These are phyloP conservation scores for Pseudopipra pipra DNA, from an alignment of 2,113 vertebrate genomes.

Conservation along the genomic window DNA sequence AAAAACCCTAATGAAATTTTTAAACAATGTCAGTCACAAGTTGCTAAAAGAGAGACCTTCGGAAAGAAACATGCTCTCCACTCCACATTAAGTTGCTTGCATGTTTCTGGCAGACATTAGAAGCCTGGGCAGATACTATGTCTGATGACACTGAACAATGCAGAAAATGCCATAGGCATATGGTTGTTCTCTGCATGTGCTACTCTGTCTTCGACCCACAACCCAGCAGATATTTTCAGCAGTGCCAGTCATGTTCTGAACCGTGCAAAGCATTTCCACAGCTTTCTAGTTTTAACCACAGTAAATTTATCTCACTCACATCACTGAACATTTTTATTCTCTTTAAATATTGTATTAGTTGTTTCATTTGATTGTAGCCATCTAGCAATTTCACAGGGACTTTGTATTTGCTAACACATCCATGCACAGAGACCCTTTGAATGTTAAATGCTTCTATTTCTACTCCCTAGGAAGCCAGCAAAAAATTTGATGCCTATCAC, in stretches of 20 bases:
- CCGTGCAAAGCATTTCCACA: background rate
- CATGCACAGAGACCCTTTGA: background rate
- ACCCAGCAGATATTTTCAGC: background rate
- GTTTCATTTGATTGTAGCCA: background rate
- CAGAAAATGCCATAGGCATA: background rate
- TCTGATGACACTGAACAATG: background rate
- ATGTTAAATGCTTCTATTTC: background rate
- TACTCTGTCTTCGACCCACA: accelerated
- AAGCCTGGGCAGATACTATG: accelerated
- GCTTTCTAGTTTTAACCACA: background rate
- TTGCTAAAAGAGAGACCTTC: background rate
- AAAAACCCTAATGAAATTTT: background rate
- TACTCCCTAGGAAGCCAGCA: background rate
- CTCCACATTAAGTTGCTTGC: accelerated
- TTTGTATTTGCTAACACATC: background rate
- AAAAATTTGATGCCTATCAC: background rate
- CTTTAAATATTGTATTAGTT: background rate
- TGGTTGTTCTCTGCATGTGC: background rate
- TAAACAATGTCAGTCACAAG: background rate
- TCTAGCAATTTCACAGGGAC: background rate
- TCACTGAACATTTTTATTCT: background rate
- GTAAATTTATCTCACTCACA: background rate
- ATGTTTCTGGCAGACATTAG: background rate
- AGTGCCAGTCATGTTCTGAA: background rate
- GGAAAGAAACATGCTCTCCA: background rate